These are phyloP conservation scores for Pelusios castaneus DNA, from an alignment of 2,113 vertebrate genomes.

Conservation along the genomic window DNA sequence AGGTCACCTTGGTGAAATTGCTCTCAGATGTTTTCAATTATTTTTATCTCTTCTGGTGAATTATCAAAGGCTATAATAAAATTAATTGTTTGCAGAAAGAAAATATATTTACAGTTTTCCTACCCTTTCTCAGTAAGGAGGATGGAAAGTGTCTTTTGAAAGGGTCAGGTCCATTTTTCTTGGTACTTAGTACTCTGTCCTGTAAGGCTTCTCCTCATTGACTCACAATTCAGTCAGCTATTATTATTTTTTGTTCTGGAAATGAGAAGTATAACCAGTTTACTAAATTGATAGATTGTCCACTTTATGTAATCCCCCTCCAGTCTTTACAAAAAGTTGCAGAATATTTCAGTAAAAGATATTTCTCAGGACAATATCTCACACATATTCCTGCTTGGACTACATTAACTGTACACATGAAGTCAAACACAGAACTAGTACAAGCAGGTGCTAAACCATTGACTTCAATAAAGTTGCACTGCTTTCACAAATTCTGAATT, in stretches of 20 bases:
- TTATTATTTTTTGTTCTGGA: slow-evolving; percentile 15
- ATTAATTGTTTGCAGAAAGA: neutral
- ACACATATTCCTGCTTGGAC: neutral
- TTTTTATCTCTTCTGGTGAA: neutral
- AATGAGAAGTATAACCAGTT: neutral
- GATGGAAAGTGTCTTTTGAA: neutral
- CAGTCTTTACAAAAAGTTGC: slow-evolving; percentile 3
- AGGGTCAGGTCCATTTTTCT: neutral
- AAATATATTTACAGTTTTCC: neutral
- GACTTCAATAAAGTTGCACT: neutral
- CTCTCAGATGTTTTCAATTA: neutral
- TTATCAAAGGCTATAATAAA: neutral
- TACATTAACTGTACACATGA: neutral
- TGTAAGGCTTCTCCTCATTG: neutral
- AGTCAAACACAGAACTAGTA: neutral
- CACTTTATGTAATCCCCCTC: neutral
- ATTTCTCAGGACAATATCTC: neutral
- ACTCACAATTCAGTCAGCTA: too few relatives aligned
- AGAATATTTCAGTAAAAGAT: too few relatives aligned
- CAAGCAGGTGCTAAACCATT: neutral
- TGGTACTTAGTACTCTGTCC: neutral
- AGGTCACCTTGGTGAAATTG: neutral
- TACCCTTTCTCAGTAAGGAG: neutral
- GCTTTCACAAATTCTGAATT: neutral
- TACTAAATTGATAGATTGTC: neutral